Percentiles rank a stretch among this genome's conserved stretches.
phyloP scores from a whole-genome alignment of 1,140 invertebrate genomes.

The Ladona fulva region DNA sequence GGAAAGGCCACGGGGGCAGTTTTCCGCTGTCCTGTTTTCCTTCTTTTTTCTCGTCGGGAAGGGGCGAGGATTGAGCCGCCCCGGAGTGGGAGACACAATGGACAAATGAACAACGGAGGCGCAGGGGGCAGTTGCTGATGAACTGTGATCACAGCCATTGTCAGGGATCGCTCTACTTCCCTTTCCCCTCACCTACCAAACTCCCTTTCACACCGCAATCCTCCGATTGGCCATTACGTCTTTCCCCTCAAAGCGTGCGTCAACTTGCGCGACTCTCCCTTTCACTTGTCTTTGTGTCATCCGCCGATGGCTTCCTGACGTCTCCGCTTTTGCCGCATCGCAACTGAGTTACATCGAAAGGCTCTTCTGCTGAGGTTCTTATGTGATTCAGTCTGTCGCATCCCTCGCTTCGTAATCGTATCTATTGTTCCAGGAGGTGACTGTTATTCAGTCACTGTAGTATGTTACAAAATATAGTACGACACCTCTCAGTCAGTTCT shows the following conservation, averaged over 20 bases:
- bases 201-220: not conserved
- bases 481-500: no score
- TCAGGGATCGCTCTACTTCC: not conserved
- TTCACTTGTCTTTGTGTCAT: not conserved
- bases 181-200: not conserved
- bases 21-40: not conserved
- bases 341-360: no score
- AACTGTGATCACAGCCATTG: slow-evolving; percentile 4
- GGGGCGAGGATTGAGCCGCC: not conserved
- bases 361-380: no score
- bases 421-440: no score
- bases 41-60: not conserved
- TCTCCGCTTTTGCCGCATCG: no score
- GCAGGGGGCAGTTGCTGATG: not conserved
- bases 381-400: no score
- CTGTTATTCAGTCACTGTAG: no score
- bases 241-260: not conserved
- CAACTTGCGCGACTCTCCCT: not conserved
- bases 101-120: not conserved
- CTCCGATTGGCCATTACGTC: not conserved
- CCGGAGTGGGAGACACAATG: not conserved
- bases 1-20: not conserved
- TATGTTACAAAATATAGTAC: no score
- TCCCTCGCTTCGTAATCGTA: no score
- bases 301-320: no score